Evolutionary conservation across 2,113 vertebrate genomes (phyloP).

Genomic region (Natator depressus): DNA sequence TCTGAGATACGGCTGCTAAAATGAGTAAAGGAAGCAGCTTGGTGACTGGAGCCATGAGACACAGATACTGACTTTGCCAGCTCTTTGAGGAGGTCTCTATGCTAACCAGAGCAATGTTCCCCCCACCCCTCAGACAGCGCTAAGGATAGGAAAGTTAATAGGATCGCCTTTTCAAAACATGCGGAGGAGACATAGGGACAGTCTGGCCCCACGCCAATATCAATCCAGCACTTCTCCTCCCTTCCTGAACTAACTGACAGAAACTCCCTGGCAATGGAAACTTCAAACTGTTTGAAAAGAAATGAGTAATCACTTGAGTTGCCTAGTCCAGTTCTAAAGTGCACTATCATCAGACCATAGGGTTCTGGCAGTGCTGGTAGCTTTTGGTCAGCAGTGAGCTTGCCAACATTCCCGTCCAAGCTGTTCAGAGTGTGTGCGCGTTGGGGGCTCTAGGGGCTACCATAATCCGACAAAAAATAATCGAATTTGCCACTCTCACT

Average conservation of each 20-base stretch:
- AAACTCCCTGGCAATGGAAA: not conserved
- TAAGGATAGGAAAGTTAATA: accelerated
- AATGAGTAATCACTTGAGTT: not conserved
- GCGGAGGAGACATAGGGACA: not conserved
- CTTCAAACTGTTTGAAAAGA: not conserved
- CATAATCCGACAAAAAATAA: not conserved
- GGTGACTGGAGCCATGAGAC: not conserved
- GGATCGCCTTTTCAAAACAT: not conserved
- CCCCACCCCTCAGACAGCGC: not conserved
- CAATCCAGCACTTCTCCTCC: not conserved
- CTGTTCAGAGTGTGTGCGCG: not conserved
- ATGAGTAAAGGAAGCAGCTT: accelerated
- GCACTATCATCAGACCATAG: accelerated
- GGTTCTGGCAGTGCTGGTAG: not conserved
- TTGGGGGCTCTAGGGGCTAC: not conserved
- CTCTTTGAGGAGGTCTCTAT: not conserved
- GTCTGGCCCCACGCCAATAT: accelerated
- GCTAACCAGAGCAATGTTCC: not conserved
- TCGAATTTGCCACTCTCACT: not conserved
- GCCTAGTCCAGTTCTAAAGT: not conserved
- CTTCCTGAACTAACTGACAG: not conserved
- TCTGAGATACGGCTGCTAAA: accelerated
- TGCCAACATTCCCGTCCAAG: not conserved
- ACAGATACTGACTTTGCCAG: accelerated
- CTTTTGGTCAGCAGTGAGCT: accelerated